These are phyloP conservation scores for Shinisaurus crocodilurus DNA, from an alignment of 2,113 vertebrate genomes.

Conservation along the genomic window DNA sequence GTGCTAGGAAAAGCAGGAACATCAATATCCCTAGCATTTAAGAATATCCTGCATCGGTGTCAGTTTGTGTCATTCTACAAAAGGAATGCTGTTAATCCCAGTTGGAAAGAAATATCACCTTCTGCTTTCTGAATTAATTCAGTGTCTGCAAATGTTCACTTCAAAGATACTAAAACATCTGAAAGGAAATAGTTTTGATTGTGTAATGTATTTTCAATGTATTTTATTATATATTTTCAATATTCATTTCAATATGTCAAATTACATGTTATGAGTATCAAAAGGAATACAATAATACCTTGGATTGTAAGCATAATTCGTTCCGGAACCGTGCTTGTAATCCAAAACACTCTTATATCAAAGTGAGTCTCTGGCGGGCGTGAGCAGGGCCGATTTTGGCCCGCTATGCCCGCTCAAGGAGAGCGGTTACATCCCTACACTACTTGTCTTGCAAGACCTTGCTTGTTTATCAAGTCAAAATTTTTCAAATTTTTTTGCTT, in stretches of 20 bases:
- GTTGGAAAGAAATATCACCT: constrained; percentile 34
- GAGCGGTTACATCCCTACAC: too few species aligned
- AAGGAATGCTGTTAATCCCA: constrained; percentile 48
- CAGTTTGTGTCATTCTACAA: constrained; percentile 56
- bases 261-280: background rate
- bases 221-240: background rate
- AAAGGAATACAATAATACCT: too few species aligned
- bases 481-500: too few species aligned
- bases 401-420: too few species aligned
- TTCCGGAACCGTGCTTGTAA: too few species aligned
- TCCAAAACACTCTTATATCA: too few species aligned
- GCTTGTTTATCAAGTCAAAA: too few species aligned
- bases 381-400: too few species aligned
- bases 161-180: background rate
- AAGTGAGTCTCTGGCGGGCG: too few species aligned
- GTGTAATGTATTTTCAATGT: background rate
- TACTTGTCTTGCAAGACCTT: too few species aligned
- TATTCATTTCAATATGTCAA: background rate
- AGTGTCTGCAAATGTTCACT: background rate
- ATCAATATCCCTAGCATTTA: constrained; percentile 57
- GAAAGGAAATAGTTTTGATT: background rate
- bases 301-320: too few species aligned
- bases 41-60: constrained; percentile 63
- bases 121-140: constrained; percentile 1
- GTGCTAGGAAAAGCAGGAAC: constrained; percentile 63